Evolutionary conservation across 2,797 vertebrate species (phyloP).

Genomic region (Tapera naevia): DNA sequence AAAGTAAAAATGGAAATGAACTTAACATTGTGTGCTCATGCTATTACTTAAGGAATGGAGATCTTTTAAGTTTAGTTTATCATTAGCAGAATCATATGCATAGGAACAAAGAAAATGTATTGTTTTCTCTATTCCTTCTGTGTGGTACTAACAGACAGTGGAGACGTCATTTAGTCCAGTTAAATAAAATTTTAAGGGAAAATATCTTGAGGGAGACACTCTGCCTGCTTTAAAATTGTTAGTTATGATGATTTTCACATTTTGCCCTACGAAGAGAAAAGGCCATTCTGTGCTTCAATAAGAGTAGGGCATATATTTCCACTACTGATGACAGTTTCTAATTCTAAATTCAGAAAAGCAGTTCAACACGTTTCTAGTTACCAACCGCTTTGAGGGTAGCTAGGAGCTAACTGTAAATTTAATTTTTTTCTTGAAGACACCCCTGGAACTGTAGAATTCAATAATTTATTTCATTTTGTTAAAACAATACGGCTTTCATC

Average conservation of each 20-base stretch:
- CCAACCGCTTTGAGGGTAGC: background rate
- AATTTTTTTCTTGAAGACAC: slow-evolving; percentile 24
- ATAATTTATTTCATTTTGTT: slow-evolving; percentile 23
- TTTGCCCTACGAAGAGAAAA: slow-evolving; percentile 20
- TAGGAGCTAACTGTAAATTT: slow-evolving; percentile 24
- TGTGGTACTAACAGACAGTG: slow-evolving; percentile 2
- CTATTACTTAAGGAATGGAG: background rate
- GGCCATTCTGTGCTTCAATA: slow-evolving; percentile 39
- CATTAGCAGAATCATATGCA: slow-evolving; percentile 14
- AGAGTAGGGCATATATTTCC: background rate
- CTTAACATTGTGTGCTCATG: background rate
- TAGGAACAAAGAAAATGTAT: slow-evolving; percentile 35
- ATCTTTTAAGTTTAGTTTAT: slow-evolving; percentile 22
- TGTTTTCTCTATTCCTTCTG: background rate
- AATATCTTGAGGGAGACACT: background rate
- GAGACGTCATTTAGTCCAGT: slow-evolving; percentile 4
- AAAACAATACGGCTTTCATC: slow-evolving; percentile 40
- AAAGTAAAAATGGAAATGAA: slow-evolving; percentile 58
- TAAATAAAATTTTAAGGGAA: slow-evolving; percentile 4
- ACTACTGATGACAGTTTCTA: slow-evolving; percentile 36
- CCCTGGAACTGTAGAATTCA: slow-evolving; percentile 19
- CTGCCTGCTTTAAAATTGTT: background rate
- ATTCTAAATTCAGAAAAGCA: slow-evolving; percentile 61
- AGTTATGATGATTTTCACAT: slow-evolving; percentile 1
- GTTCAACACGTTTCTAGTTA: slow-evolving; percentile 24